phyloP scores from a whole-genome alignment of 2,113 vertebrate species.

The Solea solea region DNA sequence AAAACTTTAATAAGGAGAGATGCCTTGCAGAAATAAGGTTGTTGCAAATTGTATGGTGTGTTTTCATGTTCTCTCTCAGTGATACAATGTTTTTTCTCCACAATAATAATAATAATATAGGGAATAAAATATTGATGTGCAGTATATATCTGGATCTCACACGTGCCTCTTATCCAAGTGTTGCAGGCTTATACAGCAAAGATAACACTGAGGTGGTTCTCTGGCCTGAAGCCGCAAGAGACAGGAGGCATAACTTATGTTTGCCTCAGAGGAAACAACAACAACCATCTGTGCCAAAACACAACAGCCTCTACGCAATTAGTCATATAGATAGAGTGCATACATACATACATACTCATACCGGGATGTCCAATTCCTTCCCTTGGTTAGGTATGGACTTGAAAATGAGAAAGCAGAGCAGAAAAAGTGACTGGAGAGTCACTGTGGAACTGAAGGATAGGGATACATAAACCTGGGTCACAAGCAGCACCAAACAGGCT shows the following conservation, averaged over 20 bases:
- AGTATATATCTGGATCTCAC: constrained; percentile 21
- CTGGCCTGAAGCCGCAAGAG: constrained; percentile 38
- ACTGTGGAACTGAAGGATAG: too few relatives aligned
- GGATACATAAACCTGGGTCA: too few relatives aligned
- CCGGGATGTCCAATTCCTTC: constrained; percentile 9
- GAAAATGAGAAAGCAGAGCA: neutral
- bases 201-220: constrained; percentile 31
- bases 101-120: neutral
- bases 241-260: constrained; percentile 21
- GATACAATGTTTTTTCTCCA: too few relatives aligned
- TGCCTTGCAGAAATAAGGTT: too few relatives aligned
- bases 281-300: constrained; percentile 28
- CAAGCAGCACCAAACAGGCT: too few relatives aligned
- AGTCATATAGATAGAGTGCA: constrained; percentile 26
- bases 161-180: constrained; percentile 19
- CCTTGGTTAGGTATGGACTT: constrained; percentile 9
- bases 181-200: constrained; percentile 16
- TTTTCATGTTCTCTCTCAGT: too few relatives aligned
- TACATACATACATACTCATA: constrained; percentile 13
- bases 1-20: too few relatives aligned
- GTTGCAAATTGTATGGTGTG: too few relatives aligned
- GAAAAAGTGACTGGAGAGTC: neutral
- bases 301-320: constrained; percentile 36
- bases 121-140: neutral
- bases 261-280: constrained; percentile 56